A percentile compares a stretch with the other conserved stretches of the same genome.
Evolutionary conservation across 2,797 vertebrate genomes (phyloP).

Genomic region (Schizopygopsis malacanthus): DNA sequence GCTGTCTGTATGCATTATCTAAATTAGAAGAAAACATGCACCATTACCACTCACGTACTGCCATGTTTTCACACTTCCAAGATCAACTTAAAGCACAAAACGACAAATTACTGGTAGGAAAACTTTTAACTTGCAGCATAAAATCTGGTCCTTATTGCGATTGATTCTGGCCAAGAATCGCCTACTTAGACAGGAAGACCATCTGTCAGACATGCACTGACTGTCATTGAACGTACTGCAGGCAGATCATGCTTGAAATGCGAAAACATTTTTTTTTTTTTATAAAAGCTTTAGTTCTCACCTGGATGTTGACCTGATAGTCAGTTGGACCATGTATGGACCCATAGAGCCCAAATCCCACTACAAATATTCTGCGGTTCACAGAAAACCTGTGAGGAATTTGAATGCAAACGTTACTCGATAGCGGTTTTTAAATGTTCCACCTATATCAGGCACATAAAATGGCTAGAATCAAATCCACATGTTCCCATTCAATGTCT

Average conservation of each 20-base stretch:
- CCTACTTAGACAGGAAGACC: not conserved
- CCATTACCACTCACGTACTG: not conserved
- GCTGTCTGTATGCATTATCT: conserved; percentile 98
- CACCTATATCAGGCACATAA: not conserved
- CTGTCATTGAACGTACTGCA: not conserved
- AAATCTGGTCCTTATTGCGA: not conserved
- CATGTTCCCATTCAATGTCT: not conserved
- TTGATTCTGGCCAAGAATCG: not conserved
- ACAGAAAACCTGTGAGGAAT: conserved; percentile 88
- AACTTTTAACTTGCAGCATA: not conserved
- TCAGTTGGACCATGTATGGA: conserved; percentile 97
- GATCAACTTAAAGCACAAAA: not conserved
- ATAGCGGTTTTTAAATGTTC: not conserved
- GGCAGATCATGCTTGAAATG: not conserved
- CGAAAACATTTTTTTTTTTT: too few relatives aligned
- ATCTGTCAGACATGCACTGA: not conserved
- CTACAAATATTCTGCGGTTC: conserved; percentile 94
- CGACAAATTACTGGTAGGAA: not conserved
- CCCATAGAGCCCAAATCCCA: conserved; percentile 97
- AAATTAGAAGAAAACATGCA: conserved; percentile 29
- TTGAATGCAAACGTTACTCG: not conserved
- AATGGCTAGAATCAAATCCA: not conserved
- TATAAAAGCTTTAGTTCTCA: conserved; percentile 62
- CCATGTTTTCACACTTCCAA: not conserved
- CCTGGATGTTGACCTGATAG: conserved; percentile 99